Base-by-base conservation (phyloP, 2,113 vertebrate genomes). In the Pipa parva region DNA sequence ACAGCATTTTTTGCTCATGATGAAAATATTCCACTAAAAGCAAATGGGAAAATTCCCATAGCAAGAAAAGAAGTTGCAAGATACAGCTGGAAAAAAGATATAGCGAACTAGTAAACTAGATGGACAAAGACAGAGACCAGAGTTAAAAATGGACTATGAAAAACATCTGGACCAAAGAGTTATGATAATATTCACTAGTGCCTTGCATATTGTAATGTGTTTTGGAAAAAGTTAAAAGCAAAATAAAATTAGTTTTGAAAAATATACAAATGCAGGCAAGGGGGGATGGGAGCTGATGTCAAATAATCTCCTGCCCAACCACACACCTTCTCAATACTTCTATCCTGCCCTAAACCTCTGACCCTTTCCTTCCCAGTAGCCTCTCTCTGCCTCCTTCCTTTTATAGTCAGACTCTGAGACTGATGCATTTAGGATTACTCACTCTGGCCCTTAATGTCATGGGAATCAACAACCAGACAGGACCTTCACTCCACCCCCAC, bases 361-460 rank as follows among this genome's bases (percentile, higher is more conserved):
- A 54, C 25, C 56, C 31, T 60, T 56, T 60, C 57, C 12, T 49
- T 49, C 7, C 21, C 18, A 10, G 1, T 24, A 10, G 46, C 8
- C 20, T 12, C 18, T 49, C 18, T 3, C 13, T 12, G 39, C 6
- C 17, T 4, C 63, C 46, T 69, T 59, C 65, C 65, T 69, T 69
- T 69, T 60, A 59, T 69, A 69, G 65, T 51, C 57, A 60, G 46
- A 24, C 56, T 69, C 57, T 52, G 10, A 58, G 48, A 31, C 56
- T 60, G 29, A 28, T 59, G 36, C 46, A 36, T 37, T 51, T 33
- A 39, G 57, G 46, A 69, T 69, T 69, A 69, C 55, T 69, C 65
- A 69, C 29, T 67, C 65, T 42, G 50, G 56, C 42, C 65, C 65
- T 60, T 69, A 69, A 69, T 69, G 65, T 69, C 65, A 69, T 69